Conservation (phyloP, 2,797 vertebrate genomes). For the Cichlasoma orientale region DNA sequence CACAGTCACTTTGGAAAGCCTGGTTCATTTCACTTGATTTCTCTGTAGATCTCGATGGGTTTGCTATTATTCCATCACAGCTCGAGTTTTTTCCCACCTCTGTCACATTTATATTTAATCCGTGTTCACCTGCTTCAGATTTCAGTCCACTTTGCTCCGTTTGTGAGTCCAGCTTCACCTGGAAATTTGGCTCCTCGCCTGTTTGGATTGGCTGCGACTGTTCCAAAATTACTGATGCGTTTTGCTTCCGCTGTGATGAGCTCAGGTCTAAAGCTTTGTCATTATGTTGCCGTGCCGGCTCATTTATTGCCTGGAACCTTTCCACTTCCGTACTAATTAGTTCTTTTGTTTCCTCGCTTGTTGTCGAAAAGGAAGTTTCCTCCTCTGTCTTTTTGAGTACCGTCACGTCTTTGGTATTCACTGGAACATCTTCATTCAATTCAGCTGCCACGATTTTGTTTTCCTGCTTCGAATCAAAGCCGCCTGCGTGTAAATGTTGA, state of each 20-base stretch:
- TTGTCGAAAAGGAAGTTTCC: not conserved
- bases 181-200: not conserved
- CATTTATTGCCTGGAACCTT: slow-evolving; percentile 4
- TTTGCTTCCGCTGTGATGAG: not conserved
- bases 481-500: slow-evolving; percentile 11
- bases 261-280: not conserved
- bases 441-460: slow-evolving; percentile 9
- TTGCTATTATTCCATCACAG: slow-evolving; percentile 14
- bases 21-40: slow-evolving; percentile 14
- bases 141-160: not conserved
- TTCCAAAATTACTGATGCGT: not conserved
- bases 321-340: slow-evolving; percentile 8
- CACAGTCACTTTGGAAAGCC: not conserved
- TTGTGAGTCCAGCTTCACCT: slow-evolving; percentile 14
- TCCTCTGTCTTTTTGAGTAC: not conserved
- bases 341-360: slow-evolving; percentile 17
- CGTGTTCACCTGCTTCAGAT: slow-evolving; percentile 14
- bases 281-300: slow-evolving; percentile 3
- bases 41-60: slow-evolving; percentile 6
- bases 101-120: slow-evolving; percentile 8
- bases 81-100: slow-evolving; percentile 6
- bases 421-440: not conserved
- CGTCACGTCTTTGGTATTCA: not conserved
- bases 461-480: slow-evolving; percentile 18
- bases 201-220: not conserved